Percentiles rank a stretch among this genome's conserved stretches.
Conservation (phyloP, 2,888 invertebrate species). For the Drosophila mimica region DNA sequence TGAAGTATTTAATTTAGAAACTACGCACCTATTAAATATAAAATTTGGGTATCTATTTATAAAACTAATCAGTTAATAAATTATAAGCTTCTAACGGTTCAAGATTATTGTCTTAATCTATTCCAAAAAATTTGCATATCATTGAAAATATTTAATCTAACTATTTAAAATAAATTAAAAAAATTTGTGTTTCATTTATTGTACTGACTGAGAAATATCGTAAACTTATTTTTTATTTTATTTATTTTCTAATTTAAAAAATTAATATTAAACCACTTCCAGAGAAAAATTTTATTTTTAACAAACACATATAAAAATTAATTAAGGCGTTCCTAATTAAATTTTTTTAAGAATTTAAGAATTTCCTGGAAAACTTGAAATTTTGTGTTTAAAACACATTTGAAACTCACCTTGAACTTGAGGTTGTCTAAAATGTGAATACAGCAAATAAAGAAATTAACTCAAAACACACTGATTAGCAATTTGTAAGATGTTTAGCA, state of each 20-base stretch:
- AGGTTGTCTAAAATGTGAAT: constrained; percentile 42
- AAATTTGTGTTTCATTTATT: neutral
- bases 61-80: neutral
- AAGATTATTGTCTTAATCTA: neutral
- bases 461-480: constrained; percentile 43
- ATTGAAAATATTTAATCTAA: neutral
- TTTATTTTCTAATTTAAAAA: neutral
- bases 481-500: constrained; percentile 30
- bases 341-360: neutral
- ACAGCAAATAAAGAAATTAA: constrained; percentile 65
- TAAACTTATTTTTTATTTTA: neutral
- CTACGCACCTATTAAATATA: neutral
- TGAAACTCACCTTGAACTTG: constrained; percentile 69
- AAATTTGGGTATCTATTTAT: neutral
- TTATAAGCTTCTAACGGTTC: neutral
- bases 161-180: neutral
- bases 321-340: neutral
- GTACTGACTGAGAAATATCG: neutral
- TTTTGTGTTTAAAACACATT: neutral
- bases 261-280: neutral
- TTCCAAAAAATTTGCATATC: neutral
- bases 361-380: constrained; percentile 15
- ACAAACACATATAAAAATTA: neutral
- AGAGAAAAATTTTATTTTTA: neutral
- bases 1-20: neutral